A percentile compares a stretch with the other conserved stretches of the same genome.
phyloP scores from a whole-genome alignment of 2,888 invertebrate genomes.

The Agrilus biguttatus region DNA sequence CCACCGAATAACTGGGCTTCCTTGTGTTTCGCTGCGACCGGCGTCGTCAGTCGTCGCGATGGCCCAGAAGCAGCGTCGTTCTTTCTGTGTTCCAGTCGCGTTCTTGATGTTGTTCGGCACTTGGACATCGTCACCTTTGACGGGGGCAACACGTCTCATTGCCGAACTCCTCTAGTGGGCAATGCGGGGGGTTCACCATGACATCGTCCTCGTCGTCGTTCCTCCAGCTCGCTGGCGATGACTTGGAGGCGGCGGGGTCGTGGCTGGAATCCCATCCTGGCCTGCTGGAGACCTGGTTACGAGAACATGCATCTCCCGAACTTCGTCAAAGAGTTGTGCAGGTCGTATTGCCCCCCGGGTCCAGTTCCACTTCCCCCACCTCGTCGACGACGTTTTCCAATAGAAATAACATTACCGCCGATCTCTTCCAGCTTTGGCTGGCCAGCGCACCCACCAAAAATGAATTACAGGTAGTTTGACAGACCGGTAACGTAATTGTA shows the following conservation, averaged over 20 bases:
- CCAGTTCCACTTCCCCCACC: constrained; percentile 23
- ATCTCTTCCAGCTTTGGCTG: constrained; percentile 74
- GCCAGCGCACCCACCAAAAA: constrained; percentile 62
- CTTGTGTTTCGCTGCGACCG: too few species aligned
- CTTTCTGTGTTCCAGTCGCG: too few species aligned
- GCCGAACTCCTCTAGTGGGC: too few species aligned
- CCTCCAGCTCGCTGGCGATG: constrained; percentile 21
- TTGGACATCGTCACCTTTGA: too few species aligned
- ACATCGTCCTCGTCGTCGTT: constrained; percentile 22
- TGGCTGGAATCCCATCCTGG: constrained; percentile 49
- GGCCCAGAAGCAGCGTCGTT: too few species aligned
- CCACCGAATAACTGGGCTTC: too few species aligned
- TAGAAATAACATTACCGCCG: constrained; percentile 29
- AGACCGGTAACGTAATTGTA: too few species aligned
- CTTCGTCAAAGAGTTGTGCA: constrained; percentile 24
- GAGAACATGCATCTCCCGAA: constrained; percentile 54
- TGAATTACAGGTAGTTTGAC: constrained; percentile 19
- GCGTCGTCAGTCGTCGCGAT: too few species aligned
- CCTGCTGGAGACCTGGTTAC: constrained; percentile 61
- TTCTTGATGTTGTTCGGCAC: too few species aligned
- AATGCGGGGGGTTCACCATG: constrained; percentile 16
- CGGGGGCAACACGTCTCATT: too few species aligned
- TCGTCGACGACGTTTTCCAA: constrained; percentile 15
- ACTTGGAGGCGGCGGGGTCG: constrained; percentile 24
- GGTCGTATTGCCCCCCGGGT: constrained; percentile 21